A percentile compares a stretch with the other conserved stretches of the same genome.
phyloP scores from a whole-genome alignment of 2,113 vertebrate genomes.

The Zosterops japonicus region DNA sequence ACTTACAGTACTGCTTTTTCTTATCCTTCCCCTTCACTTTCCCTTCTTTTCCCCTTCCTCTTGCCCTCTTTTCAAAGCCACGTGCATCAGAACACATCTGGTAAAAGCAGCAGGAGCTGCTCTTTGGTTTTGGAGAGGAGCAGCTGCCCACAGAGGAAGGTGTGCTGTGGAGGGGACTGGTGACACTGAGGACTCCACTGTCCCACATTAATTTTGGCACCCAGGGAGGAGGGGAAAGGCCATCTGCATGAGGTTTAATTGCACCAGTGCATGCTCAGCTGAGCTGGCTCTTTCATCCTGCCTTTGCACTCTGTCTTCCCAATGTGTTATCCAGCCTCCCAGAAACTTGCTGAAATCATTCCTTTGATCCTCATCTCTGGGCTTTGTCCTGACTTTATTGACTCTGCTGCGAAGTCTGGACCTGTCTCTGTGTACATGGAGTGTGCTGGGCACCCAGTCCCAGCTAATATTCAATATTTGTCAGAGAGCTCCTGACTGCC shows the following conservation, averaged over 20 bases:
- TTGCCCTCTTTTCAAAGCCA: not conserved
- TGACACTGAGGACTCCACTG: not conserved
- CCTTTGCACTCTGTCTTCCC: not conserved
- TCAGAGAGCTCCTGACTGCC: not conserved
- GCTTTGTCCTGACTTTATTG: not conserved
- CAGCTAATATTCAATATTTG: not conserved
- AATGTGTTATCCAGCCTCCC: not conserved
- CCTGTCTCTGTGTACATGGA: not conserved
- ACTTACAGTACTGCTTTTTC: no score
- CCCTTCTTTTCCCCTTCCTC: fast-evolving
- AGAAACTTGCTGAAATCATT: not conserved
- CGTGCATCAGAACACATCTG: not conserved
- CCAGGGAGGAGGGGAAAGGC: not conserved
- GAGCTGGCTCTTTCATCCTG: not conserved
- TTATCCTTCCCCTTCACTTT: not conserved
- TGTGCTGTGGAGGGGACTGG: not conserved
- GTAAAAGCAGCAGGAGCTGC: not conserved
- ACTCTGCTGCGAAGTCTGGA: not conserved
- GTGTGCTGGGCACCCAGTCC: not conserved
- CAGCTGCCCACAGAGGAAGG: not conserved
- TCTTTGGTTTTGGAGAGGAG: not conserved
- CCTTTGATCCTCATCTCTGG: not conserved
- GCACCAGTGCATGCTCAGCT: not conserved
- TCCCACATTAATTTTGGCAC: not conserved
- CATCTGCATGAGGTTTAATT: not conserved